Evolutionary conservation across 2,113 vertebrate species (phyloP).

Genomic region (Thryonomys swinderianus): DNA sequence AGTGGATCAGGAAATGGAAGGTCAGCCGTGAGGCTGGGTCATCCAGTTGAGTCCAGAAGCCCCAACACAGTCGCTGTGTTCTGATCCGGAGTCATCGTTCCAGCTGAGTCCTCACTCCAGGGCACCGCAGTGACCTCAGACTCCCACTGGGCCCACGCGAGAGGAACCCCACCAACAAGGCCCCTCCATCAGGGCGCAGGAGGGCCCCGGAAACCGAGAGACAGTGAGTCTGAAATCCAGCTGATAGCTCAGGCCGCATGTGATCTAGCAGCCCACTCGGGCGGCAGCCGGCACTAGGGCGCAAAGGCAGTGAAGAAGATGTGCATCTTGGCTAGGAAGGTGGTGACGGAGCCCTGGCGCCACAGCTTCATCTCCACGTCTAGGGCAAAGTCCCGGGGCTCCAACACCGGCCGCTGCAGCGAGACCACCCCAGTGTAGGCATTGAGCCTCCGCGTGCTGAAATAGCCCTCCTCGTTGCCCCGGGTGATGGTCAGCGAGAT

Average conservation of each 20-base stretch:
- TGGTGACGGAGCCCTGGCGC: conserved; percentile 93
- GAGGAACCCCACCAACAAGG: background rate
- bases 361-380: conserved; percentile 98
- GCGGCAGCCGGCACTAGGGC: conserved; percentile 76
- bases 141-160: background rate
- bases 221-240: conserved; percentile 77
- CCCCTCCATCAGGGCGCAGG: background rate
- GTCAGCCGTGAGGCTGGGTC: background rate
- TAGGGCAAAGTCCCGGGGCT: conserved; percentile 93
- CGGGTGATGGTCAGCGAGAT: conserved; percentile 91
- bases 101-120: background rate
- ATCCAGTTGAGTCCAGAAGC: background rate
- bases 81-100: background rate
- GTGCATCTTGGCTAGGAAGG: conserved; percentile 94
- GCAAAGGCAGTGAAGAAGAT: conserved; percentile 93
- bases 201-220: conserved; percentile 1
- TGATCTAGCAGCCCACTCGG: background rate
- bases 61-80: background rate
- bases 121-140: background rate
- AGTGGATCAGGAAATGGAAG: background rate
- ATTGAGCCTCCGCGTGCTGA: conserved; percentile 93
- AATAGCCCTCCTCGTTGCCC: conserved; percentile 94
- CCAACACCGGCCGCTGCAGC: conserved; percentile 90
- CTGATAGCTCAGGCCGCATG: conserved; percentile 66
- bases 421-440: conserved; percentile 93